Conservation (phyloP, 1,140 invertebrate species). For the Mycetomoellerius zeteki region DNA sequence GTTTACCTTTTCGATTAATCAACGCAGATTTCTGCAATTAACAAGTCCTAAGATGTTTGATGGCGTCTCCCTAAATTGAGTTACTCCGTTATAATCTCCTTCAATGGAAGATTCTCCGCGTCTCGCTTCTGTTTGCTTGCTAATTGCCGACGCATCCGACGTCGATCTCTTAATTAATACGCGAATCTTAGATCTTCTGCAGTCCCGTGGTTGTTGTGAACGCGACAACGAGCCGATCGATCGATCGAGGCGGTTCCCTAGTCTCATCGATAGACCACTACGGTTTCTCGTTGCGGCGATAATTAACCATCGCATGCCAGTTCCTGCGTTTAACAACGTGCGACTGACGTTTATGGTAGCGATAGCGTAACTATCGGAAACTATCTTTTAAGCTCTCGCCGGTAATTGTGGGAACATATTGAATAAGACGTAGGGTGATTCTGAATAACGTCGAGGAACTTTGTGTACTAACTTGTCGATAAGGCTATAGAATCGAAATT, state of each 20-base stretch:
- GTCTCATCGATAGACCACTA: constrained; percentile 52
- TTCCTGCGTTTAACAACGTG: constrained; percentile 51
- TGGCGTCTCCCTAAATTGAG: constrained; percentile 45
- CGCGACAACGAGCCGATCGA: constrained; percentile 60
- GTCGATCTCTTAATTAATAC: constrained; percentile 76
- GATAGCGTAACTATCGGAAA: constrained; percentile 43
- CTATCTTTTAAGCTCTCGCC: constrained; percentile 32
- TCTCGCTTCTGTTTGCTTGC: constrained; percentile 66
- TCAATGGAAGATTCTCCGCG: constrained; percentile 68
- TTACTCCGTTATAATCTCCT: constrained; percentile 69
- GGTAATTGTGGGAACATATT: constrained; percentile 29
- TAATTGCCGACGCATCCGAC: constrained; percentile 74
- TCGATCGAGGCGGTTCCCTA: constrained; percentile 42
- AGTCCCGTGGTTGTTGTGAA: constrained; percentile 22
- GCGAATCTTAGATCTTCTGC: constrained; percentile 64
- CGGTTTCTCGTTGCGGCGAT: constrained; percentile 64
- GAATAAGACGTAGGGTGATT: constrained; percentile 7
- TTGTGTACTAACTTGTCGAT: not conserved
- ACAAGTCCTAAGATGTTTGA: constrained; percentile 43
- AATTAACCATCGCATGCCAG: constrained; percentile 68
- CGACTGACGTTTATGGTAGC: constrained; percentile 47
- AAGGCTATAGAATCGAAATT: not conserved
- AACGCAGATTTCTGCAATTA: constrained; percentile 63
- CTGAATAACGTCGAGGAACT: not conserved
- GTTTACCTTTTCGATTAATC: constrained; percentile 38